Evolutionary conservation across 2,888 invertebrate species (phyloP), one percentile per base, ranked within the genome.

Genomic region (Campoplex nolae): DNA sequence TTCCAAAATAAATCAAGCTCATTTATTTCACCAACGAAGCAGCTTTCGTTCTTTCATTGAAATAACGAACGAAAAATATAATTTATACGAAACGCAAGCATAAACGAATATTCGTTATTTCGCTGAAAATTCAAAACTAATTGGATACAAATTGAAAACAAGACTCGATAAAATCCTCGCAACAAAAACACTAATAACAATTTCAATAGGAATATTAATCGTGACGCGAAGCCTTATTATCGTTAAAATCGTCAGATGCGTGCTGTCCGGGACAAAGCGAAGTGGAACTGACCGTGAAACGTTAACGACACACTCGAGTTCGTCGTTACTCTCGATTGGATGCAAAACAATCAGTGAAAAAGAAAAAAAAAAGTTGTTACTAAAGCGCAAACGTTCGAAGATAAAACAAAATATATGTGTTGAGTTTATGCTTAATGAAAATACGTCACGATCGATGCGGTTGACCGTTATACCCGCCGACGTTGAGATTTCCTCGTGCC

Each of bases 401-500:
- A 82, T 38, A 6, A 38, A 38, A 38, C 38, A 38, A 32, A 42
- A 79, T 9, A 68, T 13, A 56, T 38, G 23, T 23, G n/a, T 38
- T 8, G 38, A 9, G 56, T 56, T 8, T 18, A 11, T 28, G 28
- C 68, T 18, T 42, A 32, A 32, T 68, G 54, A 28, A 13, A 54
- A 74, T 28, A 67, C 86, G 84, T 84, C 80, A 77, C 56, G 45
- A 28, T 16, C 6, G 23, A 42, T 48, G 58, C 71, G 23, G 56
- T 84, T 76, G 80, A 86, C 70, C 86, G 71, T 86, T 86, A 83
- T 54, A 23, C 23, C 23, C 23, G 23, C 76, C 86, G 73, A 68
- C 70, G 23, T 23, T 11, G 45, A 42, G 51, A 67, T 54, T 54
- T 79, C 58, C 70, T 58, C 79, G 67, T 56, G 11, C 18, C 23